phyloP scores from a whole-genome alignment of 2,888 invertebrate genomes.

The Sphaerophoria rueppellii region DNA sequence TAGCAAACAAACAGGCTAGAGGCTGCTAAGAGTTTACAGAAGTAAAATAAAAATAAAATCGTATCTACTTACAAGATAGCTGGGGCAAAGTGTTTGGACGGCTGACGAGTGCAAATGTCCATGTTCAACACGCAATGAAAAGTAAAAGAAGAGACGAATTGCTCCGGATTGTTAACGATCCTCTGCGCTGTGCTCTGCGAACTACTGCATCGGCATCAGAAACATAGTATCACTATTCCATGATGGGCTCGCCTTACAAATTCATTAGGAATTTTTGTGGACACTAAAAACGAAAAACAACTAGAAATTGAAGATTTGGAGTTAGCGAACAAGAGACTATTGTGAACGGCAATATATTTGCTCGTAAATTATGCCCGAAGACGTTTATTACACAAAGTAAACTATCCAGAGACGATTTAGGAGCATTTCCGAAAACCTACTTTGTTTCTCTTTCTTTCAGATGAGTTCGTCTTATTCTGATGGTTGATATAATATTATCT shows the following conservation, averaged over 20 bases:
- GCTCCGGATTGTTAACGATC: constrained; percentile 63
- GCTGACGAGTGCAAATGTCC: constrained; percentile 32
- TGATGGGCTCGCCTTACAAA: constrained; percentile 33
- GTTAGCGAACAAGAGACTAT: neutral
- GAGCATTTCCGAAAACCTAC: neutral
- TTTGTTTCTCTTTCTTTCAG: no score
- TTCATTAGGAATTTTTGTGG: constrained; percentile 62
- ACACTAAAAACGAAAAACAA: constrained; percentile 63
- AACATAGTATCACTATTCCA: neutral
- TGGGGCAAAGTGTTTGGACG: constrained; percentile 1
- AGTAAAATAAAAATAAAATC: constrained; percentile 8
- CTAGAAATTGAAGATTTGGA: constrained; percentile 2
- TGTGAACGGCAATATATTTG: neutral
- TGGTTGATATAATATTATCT: no score
- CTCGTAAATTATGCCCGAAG: constrained; percentile 53
- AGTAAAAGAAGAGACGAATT: constrained; percentile 44
- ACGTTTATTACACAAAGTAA: constrained; percentile 54
- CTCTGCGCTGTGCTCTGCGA: neutral
- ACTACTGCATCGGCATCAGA: constrained; percentile 14
- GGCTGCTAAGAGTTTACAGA: constrained; percentile 4
- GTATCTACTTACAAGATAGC: constrained; percentile 30
- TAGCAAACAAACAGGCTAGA: constrained; percentile 47
- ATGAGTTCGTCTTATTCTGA: no score
- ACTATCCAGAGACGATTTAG: constrained; percentile 9
- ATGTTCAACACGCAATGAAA: constrained; percentile 67